phyloP scores from a whole-genome alignment of 2,888 invertebrate genomes.

The Tiliacea aurago region DNA sequence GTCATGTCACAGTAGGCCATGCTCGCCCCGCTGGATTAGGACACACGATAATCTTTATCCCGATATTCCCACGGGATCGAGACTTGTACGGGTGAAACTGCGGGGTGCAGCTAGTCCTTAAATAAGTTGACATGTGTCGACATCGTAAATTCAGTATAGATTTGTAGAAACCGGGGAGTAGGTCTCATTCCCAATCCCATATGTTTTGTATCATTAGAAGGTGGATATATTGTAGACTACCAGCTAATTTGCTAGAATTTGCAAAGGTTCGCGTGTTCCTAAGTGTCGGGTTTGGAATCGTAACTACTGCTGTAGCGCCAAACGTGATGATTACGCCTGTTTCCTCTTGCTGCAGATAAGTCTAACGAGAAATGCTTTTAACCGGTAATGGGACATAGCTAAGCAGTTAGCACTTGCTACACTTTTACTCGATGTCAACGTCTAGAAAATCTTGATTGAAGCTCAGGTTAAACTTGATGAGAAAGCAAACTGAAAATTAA shows the following conservation, averaged over 20 bases:
- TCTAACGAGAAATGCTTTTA: slow-evolving; percentile 58
- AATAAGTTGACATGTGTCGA: slow-evolving; percentile 11
- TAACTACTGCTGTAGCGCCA: slow-evolving; percentile 38
- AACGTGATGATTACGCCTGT: slow-evolving; percentile 52
- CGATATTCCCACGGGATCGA: no score
- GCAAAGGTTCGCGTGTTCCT: slow-evolving; percentile 41
- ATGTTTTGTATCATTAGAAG: slow-evolving; percentile 5
- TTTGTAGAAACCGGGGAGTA: background rate
- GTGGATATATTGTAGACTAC: background rate
- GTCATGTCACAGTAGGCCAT: no score
- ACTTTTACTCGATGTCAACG: slow-evolving; percentile 65
- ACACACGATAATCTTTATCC: no score
- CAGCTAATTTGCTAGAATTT: slow-evolving; percentile 16
- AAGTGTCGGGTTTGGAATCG: slow-evolving; percentile 36
- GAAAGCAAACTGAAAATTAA: slow-evolving; percentile 56
- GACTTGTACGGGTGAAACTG: no score
- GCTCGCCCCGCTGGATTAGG: no score
- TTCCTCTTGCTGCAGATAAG: slow-evolving; percentile 60
- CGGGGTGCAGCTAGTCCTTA: background rate
- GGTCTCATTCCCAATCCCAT: background rate
- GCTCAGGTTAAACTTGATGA: slow-evolving; percentile 52
- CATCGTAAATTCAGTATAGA: background rate
- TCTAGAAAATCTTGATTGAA: slow-evolving; percentile 58
- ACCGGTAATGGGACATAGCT: slow-evolving; percentile 62
- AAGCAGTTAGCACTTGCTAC: slow-evolving; percentile 54